Conservation (phyloP, 2,113 vertebrate genomes). For the Heterotis niloticus region DNA sequence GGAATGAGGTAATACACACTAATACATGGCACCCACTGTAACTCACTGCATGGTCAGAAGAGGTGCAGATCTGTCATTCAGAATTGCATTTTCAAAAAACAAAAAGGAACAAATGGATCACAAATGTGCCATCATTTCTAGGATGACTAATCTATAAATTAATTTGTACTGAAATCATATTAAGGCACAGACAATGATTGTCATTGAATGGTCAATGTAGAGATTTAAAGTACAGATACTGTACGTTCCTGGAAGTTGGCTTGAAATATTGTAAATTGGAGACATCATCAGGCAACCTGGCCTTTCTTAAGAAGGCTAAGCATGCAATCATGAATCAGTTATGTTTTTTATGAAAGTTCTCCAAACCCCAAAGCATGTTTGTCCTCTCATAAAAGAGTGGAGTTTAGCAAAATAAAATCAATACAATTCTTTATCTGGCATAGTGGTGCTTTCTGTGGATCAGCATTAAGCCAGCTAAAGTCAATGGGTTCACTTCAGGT, state of each 20-base stretch:
- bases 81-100: neutral
- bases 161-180: too few species aligned
- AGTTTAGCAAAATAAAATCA: constrained; percentile 3
- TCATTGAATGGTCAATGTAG: too few species aligned
- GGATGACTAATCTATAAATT: too few species aligned
- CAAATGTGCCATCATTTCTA: too few species aligned
- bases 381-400: constrained; percentile 5
- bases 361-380: neutral
- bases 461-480: constrained; percentile 10
- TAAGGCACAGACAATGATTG: too few species aligned
- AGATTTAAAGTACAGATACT: too few species aligned
- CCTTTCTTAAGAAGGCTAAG: neutral
- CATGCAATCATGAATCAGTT: neutral
- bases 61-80: neutral
- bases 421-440: neutral
- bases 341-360: neutral
- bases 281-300: too few species aligned
- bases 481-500: constrained; percentile 17
- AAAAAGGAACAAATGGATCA: constrained; percentile 3
- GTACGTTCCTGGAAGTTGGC: too few species aligned
- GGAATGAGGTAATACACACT: neutral
- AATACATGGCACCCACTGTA: neutral
- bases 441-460: neutral
- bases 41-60: neutral
- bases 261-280: too few species aligned